Conservation (phyloP, 2,113 vertebrate genomes). For the Petrocephalus zakoni region DNA sequence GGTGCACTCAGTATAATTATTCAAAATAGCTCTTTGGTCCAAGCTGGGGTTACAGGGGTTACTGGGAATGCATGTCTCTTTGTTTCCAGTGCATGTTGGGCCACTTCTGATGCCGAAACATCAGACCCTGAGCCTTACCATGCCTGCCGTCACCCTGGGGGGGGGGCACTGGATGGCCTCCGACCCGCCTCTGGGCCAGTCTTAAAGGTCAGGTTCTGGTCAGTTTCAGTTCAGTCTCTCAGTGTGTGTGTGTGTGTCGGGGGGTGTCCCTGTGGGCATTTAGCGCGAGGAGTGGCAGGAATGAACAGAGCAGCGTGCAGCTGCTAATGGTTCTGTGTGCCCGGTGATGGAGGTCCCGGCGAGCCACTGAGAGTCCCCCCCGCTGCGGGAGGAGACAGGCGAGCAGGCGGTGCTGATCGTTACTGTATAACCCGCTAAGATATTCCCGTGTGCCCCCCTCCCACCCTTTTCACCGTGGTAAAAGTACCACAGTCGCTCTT, state of each 20-base stretch:
- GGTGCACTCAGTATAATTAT: conserved; percentile 26
- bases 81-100: conserved; percentile 20
- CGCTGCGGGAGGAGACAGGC: background rate
- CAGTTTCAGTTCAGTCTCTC: background rate
- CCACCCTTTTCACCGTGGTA: background rate
- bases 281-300: background rate
- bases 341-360: background rate
- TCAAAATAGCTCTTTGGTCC: conserved; percentile 31
- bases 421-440: background rate
- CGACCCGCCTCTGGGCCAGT: background rate
- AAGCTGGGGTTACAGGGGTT: background rate
- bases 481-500: background rate
- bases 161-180: no score
- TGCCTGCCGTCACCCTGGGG: background rate
- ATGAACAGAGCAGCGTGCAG: background rate
- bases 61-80: conserved; percentile 8
- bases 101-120: background rate
- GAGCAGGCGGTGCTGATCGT: background rate
- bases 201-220: background rate
- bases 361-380: background rate
- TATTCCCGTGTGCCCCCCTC: background rate
- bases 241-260: background rate
- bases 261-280: conserved; percentile 1
- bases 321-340: conserved; percentile 18
- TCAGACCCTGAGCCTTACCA: background rate